Evolutionary conservation across 2,113 vertebrate genomes (phyloP), one percentile per base, ranked within the genome.

Genomic region (Anhinga anhinga): DNA sequence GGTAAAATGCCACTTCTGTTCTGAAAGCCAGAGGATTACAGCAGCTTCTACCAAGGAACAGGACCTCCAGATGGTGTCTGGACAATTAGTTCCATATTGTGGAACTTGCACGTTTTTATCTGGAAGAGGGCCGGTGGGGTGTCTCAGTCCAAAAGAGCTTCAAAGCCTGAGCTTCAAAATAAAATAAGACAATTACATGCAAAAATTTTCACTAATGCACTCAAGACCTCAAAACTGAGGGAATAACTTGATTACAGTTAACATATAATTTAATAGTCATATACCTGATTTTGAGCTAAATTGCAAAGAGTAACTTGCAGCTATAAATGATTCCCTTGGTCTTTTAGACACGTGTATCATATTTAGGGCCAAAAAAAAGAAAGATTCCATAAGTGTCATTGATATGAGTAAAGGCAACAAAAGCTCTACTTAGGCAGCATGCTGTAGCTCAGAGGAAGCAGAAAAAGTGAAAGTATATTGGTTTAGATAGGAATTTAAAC

Each of bases 71-170:
- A 93, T 95, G 94, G 61, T 89, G 95, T 87, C 90, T 95, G 90
- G 62, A 83, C 93, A 72, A 96, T 91, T 91, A 82, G 73, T 91
- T 96, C 93, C 96, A 97, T 91, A 82, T 13, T 90, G 61, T 3
- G 1, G 53, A 82, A 76, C 62, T 82, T 3, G 3, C 84, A 85
- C 3, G 0, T 91, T 96, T 91, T 77, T 61, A 76, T 85, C 91
- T 96, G 92, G 93, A 96, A 90, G 53, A 82, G 44, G 65, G 21
- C 44, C 0, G 30, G 26, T 71, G 62, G 20, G 7, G 5, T 85
- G 38, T 85, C 94, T 82, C 61, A 79, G 62, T 72, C 84, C 82
- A 95, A 85, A 85, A 70, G 70, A 72, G 56, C 44, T 96, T 91
- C 86, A 96, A 65, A 91, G 77, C 25, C 52, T 19, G 30, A 91